Percentiles rank a stretch among this genome's conserved stretches.
Conservation (phyloP, 1,140 invertebrate species). For the Papilio aristodemus region DNA sequence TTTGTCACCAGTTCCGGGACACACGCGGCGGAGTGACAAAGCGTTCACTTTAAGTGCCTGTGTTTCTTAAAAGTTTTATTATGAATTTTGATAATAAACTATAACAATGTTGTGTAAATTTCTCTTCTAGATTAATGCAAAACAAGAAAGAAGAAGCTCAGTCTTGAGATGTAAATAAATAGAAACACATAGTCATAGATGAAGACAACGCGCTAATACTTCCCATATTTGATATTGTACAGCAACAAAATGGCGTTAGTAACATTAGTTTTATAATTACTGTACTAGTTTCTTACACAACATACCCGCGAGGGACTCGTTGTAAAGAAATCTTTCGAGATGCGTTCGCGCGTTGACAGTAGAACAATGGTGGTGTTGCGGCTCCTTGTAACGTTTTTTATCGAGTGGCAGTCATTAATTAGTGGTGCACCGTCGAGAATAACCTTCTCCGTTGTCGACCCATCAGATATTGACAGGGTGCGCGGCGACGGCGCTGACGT, state of each 20-base stretch:
- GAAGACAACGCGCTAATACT: neutral
- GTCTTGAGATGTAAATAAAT: no score
- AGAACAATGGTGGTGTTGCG: slow-evolving; percentile 55
- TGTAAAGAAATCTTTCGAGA: slow-evolving; percentile 24
- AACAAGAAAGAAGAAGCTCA: no score
- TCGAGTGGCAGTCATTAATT: slow-evolving; percentile 71
- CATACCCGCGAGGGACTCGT: neutral
- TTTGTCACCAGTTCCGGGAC: slow-evolving; percentile 5
- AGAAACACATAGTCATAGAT: neutral
- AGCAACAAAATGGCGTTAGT: slow-evolving; percentile 1
- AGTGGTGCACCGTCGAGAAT: slow-evolving; percentile 71
- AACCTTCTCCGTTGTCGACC: slow-evolving; percentile 68
- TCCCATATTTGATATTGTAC: slow-evolving; percentile 8
- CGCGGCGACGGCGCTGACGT: slow-evolving; percentile 56
- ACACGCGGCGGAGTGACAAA: neutral
- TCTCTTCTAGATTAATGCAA: no score
- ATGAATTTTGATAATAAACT: no score
- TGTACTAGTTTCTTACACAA: slow-evolving; percentile 11
- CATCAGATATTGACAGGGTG: slow-evolving; percentile 69
- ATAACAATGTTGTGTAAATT: no score
- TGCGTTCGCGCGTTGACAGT: slow-evolving; percentile 50
- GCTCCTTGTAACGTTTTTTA: slow-evolving; percentile 60
- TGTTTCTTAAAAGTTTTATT: no score
- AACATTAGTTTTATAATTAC: slow-evolving; percentile 13
- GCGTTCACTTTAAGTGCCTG: no score